A percentile compares a stretch with the other conserved stretches of the same genome.
Conservation (phyloP, 2,888 invertebrate species). For the Antheraea assamensis region DNA sequence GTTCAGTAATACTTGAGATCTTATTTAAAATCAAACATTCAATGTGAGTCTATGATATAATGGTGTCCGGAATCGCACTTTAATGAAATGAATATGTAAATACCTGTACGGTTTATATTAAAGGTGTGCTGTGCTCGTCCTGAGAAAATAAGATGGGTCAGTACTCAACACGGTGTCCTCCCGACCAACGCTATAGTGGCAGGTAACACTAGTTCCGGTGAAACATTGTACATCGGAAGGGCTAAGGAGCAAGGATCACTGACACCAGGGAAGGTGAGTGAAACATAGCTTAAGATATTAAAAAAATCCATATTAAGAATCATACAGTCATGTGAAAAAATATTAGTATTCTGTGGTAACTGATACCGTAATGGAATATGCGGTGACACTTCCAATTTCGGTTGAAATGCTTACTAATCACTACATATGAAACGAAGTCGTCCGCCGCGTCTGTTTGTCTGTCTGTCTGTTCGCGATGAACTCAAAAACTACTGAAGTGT, state of each 20-base stretch:
- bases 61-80: neutral
- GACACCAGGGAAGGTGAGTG: slow-evolving; percentile 81
- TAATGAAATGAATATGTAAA: neutral
- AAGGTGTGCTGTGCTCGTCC: slow-evolving; percentile 70
- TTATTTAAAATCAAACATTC: neutral
- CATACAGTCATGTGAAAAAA: neutral
- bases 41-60: neutral
- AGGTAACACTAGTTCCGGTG: slow-evolving; percentile 71
- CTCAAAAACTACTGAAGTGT: too few species aligned
- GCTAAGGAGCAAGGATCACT: slow-evolving; percentile 79
- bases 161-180: slow-evolving; percentile 61
- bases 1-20: too few species aligned
- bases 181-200: slow-evolving; percentile 78
- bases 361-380: too few species aligned
- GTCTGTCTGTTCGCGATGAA: too few species aligned
- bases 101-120: slow-evolving; percentile 24
- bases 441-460: too few species aligned
- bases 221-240: slow-evolving; percentile 79
- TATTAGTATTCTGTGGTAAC: neutral
- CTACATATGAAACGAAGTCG: too few species aligned
- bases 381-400: too few species aligned
- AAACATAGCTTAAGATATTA: neutral
- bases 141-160: slow-evolving; percentile 72
- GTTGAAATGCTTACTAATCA: too few species aligned
- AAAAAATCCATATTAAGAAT: neutral